Base-by-base conservation (phyloP, 2,888 invertebrate species). In the Drosophila niveifrons region DNA sequence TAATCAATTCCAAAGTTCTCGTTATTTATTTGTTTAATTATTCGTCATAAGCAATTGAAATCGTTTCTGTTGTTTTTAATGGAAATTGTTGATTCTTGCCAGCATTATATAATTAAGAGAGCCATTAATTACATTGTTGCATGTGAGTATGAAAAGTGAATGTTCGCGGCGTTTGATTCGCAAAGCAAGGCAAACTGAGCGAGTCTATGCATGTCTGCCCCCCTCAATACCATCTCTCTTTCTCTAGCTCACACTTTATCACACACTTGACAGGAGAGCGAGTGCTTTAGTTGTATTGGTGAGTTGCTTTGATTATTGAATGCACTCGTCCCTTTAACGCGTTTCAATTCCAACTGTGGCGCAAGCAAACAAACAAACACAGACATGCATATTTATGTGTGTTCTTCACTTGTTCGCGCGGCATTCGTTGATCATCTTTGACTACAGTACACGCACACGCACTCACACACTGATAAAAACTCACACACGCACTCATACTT, bases 291-390 rank as follows among this genome's bases (percentile, higher is more conserved):
- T 36, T 36, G n/a, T 36, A 10, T 52, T 41, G 34, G 51, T 51
- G 56, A 29, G 47, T 65, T 67, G 53, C 63, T 66, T 66, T 74
- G 70, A 66, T 75, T 75, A 75, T 75, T 67, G 47, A 31, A 56
- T 61, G 57, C 34, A 39, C 56, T 48, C 61, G 66, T 64, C 55
- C 72, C 75, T 76, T 76, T 66, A 41, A 66, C 63, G 56, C 57
- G 77, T 72, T 76, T 72, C 76, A 66, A 66, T 76, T 76, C 77
- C 77, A 69, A 55, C 46, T 68, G 77, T 76, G 72, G 77, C 77
- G 66, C 43, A 51, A 15, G 9, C 43, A 39, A 13, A 48, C 31
- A 63, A 9, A 57, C 13, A 41, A 15, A 31, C 44, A 56, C 23
- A 58, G 36, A 46, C 34, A 44, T 67, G 11, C 28, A 53, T 36